Base-by-base conservation (phyloP, 2,888 invertebrate genomes). In the Sarcophaga subvicina region DNA sequence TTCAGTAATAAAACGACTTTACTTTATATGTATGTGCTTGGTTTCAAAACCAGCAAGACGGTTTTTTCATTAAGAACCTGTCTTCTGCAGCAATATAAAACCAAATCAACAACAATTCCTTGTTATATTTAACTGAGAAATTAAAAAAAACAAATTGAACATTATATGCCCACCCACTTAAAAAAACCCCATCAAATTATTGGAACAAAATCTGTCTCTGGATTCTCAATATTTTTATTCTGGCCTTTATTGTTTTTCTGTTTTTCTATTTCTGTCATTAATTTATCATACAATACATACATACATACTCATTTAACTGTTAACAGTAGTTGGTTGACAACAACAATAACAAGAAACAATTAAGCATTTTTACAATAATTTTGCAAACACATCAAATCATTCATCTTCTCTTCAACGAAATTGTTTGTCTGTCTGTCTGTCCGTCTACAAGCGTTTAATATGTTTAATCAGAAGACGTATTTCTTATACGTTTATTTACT, bases 341-440 rank as follows among this genome's bases (percentile, higher is more conserved):
- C 22, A 72, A 25, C 54, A 75, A 25, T 25, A 70, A 77, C 79
- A 71, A 78, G 27, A 25, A 86, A 81, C 86, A 86, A 86, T 86
- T 83, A 86, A 86, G 86, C 70, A 86, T 86, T 86, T 54, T 54
- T 83, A 83, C 83, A 86, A 83, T 86, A 86, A 86, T 86, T 86
- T 80, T 73, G 70, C 12, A 81, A 86, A 80, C 86, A 86, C 86
- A 86, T 86, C 83, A 86, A 86, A 86, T 86, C 86, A 83, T 86
- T 83, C 83, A 86, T 86, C 86, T 80, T 80, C 64, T 83, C 64
- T 83, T 77, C 85, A 77, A 77, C 59, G 85, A 82, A 79, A 54
- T 82, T 85, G 37, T 10, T 37, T 37, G 37, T 8, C 8, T 37
- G 2, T 37, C 37, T 10, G 37, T 37, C 37, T 37, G 10, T 37